Evolutionary conservation across 2,113 vertebrate genomes (phyloP), one percentile per base, ranked within the genome.

Genomic region (Callithrix jacchus): DNA sequence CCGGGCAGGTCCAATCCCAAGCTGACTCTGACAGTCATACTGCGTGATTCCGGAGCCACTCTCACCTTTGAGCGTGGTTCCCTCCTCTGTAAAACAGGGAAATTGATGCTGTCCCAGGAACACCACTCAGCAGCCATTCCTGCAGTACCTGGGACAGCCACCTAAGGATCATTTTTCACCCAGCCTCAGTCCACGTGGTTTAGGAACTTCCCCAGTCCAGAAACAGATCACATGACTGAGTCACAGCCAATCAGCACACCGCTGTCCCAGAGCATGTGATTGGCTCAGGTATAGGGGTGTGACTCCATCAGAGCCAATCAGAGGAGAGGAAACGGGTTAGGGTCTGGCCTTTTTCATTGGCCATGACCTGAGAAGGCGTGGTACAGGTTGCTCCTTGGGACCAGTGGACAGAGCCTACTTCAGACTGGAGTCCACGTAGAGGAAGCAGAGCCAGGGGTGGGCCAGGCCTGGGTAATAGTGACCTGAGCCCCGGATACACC

Each of bases 41-140:
- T 32, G 8, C n/a, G 13, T 5, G 35, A 47, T 2, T 42, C 40
- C 0, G 1, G 9, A 23, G 20, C 8, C 11, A 5, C 42, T n/a
- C 47, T 25, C 35, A 11, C n/a, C 42, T 3, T 54, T 30, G 2
- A 30, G 25, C 35, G 4, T 8, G 8, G 42, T 35, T 35, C 12
- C 74, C 35, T 20, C 16, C 42, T 21, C 68, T 42, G 14, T 3
- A 47, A 30, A 68, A 21, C 54, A n/a, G 47, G 40, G 18, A 21
- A 37, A 35, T 14, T 40, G 64, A 30, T 3, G 40, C 18, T 37
- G 4, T 37, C n/a, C 5, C 5, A 18, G 37, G 23, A 23, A 18
- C 35, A 20, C 21, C 35, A 37, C 37, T 76, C 18, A 35, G 49
- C 8, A 90, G 17, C 47, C 35, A 47, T 32, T 37, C n/a, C 3